phyloP scores from a whole-genome alignment of 2,797 vertebrate species.

The Cheirogaleus major region DNA sequence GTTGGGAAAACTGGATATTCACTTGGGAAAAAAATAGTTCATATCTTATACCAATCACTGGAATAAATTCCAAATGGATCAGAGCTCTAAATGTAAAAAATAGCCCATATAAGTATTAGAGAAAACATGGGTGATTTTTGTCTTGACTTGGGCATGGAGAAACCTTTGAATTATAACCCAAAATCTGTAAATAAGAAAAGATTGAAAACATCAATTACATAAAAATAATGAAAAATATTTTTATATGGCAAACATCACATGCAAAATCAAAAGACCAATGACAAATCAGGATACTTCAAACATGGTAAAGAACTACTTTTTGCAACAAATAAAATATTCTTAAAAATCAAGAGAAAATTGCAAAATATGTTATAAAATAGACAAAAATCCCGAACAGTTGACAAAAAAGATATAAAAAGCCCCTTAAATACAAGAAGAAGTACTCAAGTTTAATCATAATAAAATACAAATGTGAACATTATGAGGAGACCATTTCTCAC shows the following conservation, averaged over 20 bases:
- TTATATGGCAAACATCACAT: neutral
- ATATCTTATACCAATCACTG: neutral
- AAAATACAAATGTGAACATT: constrained; percentile 26
- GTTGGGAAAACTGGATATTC: neutral
- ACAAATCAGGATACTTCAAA: neutral
- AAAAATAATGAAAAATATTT: neutral
- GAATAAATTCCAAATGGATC: neutral
- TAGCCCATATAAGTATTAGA: neutral
- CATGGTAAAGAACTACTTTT: neutral
- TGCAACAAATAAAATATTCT: neutral
- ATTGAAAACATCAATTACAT: neutral
- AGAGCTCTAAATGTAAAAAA: neutral
- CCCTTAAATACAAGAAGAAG: neutral
- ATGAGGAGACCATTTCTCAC: neutral
- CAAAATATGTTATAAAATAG: neutral
- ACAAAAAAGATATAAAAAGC: neutral
- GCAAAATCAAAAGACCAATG: neutral
- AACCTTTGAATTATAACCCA: neutral
- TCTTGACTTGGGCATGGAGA: neutral
- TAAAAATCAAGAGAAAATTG: neutral
- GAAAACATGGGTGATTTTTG: neutral
- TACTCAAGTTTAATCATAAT: neutral
- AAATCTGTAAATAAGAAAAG: neutral
- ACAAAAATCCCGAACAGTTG: neutral
- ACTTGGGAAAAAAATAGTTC: neutral